Conservation (phyloP, 2,113 vertebrate species). For the Harpagus bidentatus region DNA sequence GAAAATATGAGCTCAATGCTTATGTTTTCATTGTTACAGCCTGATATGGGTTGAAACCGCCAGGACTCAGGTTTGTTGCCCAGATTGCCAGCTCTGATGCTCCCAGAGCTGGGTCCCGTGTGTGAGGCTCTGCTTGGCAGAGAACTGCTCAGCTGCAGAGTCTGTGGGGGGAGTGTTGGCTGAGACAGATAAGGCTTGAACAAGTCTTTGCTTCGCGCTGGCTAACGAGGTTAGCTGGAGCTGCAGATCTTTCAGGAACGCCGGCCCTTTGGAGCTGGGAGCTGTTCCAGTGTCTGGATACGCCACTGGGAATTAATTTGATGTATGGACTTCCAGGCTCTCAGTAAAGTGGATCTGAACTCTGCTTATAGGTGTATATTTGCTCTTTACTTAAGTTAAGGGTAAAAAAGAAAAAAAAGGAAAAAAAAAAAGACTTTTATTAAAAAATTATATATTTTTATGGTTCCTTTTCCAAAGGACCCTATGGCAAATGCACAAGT, state of each 20-base stretch:
- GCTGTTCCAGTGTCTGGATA: constrained; percentile 20
- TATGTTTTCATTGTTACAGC: constrained; percentile 30
- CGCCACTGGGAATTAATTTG: constrained; percentile 25
- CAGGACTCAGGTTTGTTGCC: neutral
- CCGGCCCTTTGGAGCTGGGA: neutral
- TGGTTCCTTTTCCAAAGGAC: constrained; percentile 69
- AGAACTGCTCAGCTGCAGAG: neutral
- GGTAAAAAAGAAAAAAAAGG: constrained; percentile 40
- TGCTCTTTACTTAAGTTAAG: constrained; percentile 76
- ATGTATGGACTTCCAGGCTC: constrained; percentile 63
- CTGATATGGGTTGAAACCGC: neutral
- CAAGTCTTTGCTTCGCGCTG: neutral
- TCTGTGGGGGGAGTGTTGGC: neutral
- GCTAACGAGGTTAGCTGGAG: neutral
- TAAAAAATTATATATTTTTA: constrained; percentile 72
- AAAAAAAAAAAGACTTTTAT: constrained; percentile 18
- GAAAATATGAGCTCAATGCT: constrained; percentile 56
- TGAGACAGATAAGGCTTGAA: neutral
- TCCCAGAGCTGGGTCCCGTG: neutral
- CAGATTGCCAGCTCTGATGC: constrained; percentile 12
- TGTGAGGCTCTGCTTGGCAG: neutral
- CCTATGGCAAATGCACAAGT: constrained; percentile 72
- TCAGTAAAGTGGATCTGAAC: constrained; percentile 62
- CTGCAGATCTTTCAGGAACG: constrained; percentile 1
- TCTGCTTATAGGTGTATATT: constrained; percentile 67